Base-by-base conservation (phyloP, 2,113 vertebrate species). In the Andinoacara biseriatus region DNA sequence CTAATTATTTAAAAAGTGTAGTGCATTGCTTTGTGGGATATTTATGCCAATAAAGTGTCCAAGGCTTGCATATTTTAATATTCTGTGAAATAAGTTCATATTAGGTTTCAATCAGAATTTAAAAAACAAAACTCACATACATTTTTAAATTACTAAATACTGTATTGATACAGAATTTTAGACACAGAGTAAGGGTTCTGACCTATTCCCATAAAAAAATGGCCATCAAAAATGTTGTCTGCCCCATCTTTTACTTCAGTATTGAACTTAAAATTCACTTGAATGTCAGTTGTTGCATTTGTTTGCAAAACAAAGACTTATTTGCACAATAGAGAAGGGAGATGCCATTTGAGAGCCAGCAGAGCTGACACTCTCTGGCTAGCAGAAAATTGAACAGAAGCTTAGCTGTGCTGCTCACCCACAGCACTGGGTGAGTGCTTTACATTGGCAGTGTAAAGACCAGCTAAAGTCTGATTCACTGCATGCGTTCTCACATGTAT, bases 221-320 rank as follows among this genome's bases (percentile, higher is more conserved):
- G 26, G 2, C 26, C 26, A 2, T 26, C 3, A 3, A 9, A 33
- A 20, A 7, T 7, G 8, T 24, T 22, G 10, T 52, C 65, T 31
- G 20, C 3, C 2, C 10, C 0, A 2, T 10, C 0, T 20, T 72
- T 52, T 0, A 14, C 0, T 72, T 3, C 43, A 72, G 1, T 43
- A 72, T 15, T 52, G 1, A 31, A 72, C 10, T 54, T 15, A 54
- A 9, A 33, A 29, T 72, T 52, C 0, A 31, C 13, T 72, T 31
- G 29, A 52, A 52, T 72, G 11, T 10, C 17, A n/a, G 14, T 69
- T 69, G 29, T 49, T 14, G 10, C 17, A 33, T 72, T 52, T 31
- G 17, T 72, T 72, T 52, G 18, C 24, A 72, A 72, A 52, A 24
- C 31, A 52, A 7, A 40, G 26, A 52, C 15, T 17, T 52, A 7